A percentile compares a stretch with the other conserved stretches of the same genome.
phyloP scores from a whole-genome alignment of 2,888 invertebrate species.

The Labia minor region DNA sequence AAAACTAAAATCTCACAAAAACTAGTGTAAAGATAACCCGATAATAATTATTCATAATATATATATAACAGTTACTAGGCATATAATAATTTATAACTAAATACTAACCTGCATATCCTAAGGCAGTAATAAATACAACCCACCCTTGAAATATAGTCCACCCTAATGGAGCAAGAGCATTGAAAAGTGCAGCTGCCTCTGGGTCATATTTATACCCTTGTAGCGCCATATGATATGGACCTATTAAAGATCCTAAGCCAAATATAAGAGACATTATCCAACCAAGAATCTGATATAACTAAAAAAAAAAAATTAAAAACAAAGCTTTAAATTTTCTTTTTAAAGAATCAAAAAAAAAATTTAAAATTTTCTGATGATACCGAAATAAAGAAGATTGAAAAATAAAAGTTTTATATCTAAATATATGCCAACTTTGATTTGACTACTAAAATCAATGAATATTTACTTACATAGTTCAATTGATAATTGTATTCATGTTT shows the following conservation, averaged over 20 bases:
- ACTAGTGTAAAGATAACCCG: too few species aligned
- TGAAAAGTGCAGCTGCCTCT: slow-evolving; percentile 43
- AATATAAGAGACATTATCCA: slow-evolving; percentile 38
- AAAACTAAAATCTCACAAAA: too few species aligned
- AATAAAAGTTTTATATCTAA: too few species aligned
- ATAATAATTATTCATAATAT: too few species aligned
- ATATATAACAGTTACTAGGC: too few species aligned
- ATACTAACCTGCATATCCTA: slow-evolving; percentile 42
- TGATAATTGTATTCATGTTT: slow-evolving; percentile 36
- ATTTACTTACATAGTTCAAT: slow-evolving; percentile 39
- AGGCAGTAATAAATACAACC: slow-evolving; percentile 44
- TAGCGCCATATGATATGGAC: slow-evolving; percentile 45
- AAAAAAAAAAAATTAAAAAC: slow-evolving; percentile 29
- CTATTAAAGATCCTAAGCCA: slow-evolving; percentile 39
- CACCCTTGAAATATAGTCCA: slow-evolving; percentile 46
- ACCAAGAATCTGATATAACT: slow-evolving; percentile 38
- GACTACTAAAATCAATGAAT: too few species aligned
- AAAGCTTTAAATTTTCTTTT: too few species aligned
- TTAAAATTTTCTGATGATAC: too few species aligned
- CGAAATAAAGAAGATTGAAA: too few species aligned
- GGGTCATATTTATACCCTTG: slow-evolving; percentile 42
- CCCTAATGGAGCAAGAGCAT: slow-evolving; percentile 45
- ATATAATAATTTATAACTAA: background rate
- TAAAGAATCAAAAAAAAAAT: too few species aligned
- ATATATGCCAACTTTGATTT: too few species aligned